Evolutionary conservation across 2,797 vertebrate genomes (phyloP), one percentile per base, ranked within the genome.

Genomic region (Arctocebus calabarensis): DNA sequence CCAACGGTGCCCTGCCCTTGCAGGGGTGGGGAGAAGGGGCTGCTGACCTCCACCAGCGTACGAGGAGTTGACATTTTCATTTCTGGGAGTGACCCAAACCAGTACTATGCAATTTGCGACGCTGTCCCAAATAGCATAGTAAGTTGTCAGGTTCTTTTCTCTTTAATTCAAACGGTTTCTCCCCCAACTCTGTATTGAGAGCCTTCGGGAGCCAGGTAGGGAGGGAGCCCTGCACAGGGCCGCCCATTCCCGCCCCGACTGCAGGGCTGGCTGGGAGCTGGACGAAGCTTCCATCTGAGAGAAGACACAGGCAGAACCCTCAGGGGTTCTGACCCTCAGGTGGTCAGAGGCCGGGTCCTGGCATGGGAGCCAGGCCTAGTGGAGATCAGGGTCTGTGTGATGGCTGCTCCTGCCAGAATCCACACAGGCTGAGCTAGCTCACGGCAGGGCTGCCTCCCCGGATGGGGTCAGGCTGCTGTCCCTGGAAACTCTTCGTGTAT

Each of bases 81-180:
- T 37, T 55, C 71, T n/a, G 14, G 9, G n/a, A 48, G 29, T 29
- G 13, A 88, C 40, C 23, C 59, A 45, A 74, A 45, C 45, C 23
- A 0, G 1, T 7, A 2, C 34, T n/a, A n/a, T n/a, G n/a, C n/a
- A n/a, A n/a, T n/a, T n/a, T n/a, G 5, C 1, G 10, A 11, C 20
- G 32, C 16, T 0, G 2, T 23, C 78, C 48, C 34, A 4, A 40
- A 7, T 6, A 5, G 43, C 9, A 17, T 3, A 32, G 9, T 3
- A 5, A 14, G 27, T 52, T 27, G 19, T 16, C 14, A 14, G 57
- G 62, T 0, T 17, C 6, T 27, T 34, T 32, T 23, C 45, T n/a
- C 59, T 9, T 29, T 43, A 64, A 25, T 13, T 12, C 12, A 66
- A 29, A 9, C 29, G 32, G 57, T 14, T 3, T 25, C 45, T 40